Base-by-base conservation (phyloP, 2,113 vertebrate genomes). In the Scomber japonicus region DNA sequence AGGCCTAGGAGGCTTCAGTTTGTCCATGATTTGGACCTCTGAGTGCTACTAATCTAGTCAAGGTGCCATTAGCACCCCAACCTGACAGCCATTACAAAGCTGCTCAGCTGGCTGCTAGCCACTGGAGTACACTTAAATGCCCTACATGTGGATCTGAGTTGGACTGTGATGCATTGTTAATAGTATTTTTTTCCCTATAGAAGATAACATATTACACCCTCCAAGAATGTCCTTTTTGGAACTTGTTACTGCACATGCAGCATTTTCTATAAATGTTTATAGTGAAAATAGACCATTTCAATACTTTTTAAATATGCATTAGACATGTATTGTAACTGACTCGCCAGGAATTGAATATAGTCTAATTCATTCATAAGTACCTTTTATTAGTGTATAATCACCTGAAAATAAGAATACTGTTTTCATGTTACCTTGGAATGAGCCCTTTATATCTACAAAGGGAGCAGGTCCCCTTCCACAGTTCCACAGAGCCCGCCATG, bases 1-100 rank as follows among this genome's bases (percentile, higher is more conserved):
- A 64, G 82, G 76, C 59, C 19, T 40, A 15, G 45, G 54, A 87
- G 50, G 74, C 81, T 80, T 51, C 85, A 77, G 68, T 69, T 81
- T 81, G 71, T 81, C 49, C 49, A 54, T 13, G 63, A 63, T 82
- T 51, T 49, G 50, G 80, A 87, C 89, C 89, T 88, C 71, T 90
- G 71, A 91, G 84, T 71, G 81, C 76, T 17, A 51, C 70, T 88
- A 93, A 91, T 94, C 84, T 63, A 69, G 89, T 94, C 78, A 86
- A 46, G 78, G 66, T 66, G 71, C 92, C 91, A 93, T 94, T 93
- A 93, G 72, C 75, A 86, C 85, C 84, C 81, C 75, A 83, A 76
- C 73, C 74, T 82, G 79, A 68, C 71, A 60, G 68, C 82, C 85
- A 91, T 91, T 89, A 93, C 55, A 45, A 73, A 50, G 78, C 83